Evolutionary conservation across 2,113 vertebrate genomes (phyloP).

Genomic region (Rhinolophus sinicus): DNA sequence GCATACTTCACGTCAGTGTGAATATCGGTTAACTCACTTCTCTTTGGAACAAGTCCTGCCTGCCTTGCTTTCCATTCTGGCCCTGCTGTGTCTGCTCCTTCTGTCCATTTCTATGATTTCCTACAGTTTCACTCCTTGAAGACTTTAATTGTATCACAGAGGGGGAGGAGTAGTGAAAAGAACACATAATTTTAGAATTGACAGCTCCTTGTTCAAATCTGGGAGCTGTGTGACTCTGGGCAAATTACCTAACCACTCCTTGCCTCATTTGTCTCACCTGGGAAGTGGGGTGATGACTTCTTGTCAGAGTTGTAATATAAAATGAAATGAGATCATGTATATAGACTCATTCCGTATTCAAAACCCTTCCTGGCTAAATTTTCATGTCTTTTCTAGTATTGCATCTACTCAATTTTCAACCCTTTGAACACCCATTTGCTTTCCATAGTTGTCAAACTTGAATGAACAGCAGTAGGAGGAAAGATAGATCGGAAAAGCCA

Average conservation of each 20-base stretch:
- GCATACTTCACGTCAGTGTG: not conserved
- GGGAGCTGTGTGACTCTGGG: not conserved
- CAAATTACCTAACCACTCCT: not conserved
- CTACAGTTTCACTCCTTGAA: not conserved
- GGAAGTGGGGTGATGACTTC: not conserved
- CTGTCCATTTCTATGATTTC: not conserved
- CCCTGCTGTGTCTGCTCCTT: not conserved
- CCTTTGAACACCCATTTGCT: not conserved
- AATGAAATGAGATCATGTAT: not conserved
- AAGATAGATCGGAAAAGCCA: not conserved
- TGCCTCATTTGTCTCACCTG: not conserved
- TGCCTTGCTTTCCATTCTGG: not conserved
- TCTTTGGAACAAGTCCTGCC: not conserved
- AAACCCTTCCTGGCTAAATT: not conserved
- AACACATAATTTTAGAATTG: not conserved
- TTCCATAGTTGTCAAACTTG: not conserved
- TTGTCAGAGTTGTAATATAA: no score
- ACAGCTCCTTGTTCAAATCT: not conserved
- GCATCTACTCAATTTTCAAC: not conserved
- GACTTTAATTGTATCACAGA: no score
- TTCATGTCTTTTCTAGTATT: not conserved
- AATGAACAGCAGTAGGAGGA: not conserved
- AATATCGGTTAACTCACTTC: fast-evolving
- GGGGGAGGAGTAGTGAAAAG: not conserved
- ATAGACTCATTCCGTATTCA: not conserved